phyloP scores from a whole-genome alignment of 1,140 invertebrate species.

The Paramacrobiotus metropolitanus region DNA sequence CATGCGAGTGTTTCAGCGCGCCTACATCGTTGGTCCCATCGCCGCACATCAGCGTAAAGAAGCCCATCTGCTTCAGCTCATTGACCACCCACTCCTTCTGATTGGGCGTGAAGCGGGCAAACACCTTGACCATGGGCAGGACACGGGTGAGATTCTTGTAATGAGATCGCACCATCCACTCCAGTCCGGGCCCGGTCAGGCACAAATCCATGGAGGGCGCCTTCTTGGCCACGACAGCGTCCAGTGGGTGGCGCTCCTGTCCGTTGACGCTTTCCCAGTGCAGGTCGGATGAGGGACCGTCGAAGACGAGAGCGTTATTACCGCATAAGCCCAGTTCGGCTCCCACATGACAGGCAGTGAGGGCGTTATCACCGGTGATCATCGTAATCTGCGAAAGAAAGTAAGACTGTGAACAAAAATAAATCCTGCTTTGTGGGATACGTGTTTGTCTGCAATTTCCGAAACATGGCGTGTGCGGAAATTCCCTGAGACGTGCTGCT shows the following conservation, averaged over 20 bases:
- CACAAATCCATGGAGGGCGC: neutral
- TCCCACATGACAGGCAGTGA: slow-evolving; percentile 96
- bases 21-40: slow-evolving; percentile 99
- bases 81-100: slow-evolving; percentile 90
- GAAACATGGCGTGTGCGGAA: neutral
- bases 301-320: slow-evolving; percentile 46
- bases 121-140: slow-evolving; percentile 62
- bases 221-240: slow-evolving; percentile 13
- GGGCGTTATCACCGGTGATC: slow-evolving; percentile 97
- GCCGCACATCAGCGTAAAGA: slow-evolving; percentile 90
- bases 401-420: neutral
- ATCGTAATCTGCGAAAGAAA: slow-evolving; percentile 47
- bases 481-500: neutral
- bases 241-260: neutral
- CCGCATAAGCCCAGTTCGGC: slow-evolving; percentile 65
- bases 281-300: slow-evolving; percentile 21
- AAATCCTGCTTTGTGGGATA: too few relatives aligned
- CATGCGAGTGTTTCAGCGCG: slow-evolving; percentile 94
- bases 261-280: neutral
- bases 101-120: slow-evolving; percentile 79
- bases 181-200: neutral
- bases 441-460: too few relatives aligned
- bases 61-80: slow-evolving; percentile 61
- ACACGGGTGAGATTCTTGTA: slow-evolving; percentile 20
- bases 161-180: neutral